These are phyloP conservation scores for Chaetura pelagica DNA, from an alignment of 2,113 vertebrate species.

Conservation along the genomic window DNA sequence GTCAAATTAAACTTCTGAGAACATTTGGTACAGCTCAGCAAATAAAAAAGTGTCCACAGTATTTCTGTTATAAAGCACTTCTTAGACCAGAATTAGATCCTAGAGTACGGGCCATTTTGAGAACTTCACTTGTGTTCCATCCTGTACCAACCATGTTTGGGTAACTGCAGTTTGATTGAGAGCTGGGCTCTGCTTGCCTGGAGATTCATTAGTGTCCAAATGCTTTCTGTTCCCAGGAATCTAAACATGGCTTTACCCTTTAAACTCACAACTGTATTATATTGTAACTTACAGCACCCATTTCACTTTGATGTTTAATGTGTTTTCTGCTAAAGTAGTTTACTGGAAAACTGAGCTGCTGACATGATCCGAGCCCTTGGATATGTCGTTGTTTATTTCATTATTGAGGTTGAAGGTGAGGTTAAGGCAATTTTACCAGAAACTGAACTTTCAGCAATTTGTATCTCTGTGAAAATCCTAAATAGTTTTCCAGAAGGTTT, in stretches of 20 bases:
- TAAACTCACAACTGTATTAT: background rate
- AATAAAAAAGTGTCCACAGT: background rate
- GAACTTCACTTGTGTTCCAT: background rate
- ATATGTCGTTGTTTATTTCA: background rate
- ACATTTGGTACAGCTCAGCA: background rate
- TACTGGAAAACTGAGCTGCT: background rate
- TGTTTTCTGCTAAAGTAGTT: constrained; percentile 4
- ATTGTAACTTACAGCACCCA: background rate
- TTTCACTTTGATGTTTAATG: background rate
- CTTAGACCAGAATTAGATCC: background rate
- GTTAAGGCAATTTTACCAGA: background rate
- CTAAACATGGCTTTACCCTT: background rate
- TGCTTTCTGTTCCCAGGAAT: background rate
- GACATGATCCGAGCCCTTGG: background rate
- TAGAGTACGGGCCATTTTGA: background rate
- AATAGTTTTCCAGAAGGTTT: background rate
- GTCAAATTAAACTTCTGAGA: background rate
- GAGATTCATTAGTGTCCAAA: background rate
- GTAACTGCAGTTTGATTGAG: background rate
- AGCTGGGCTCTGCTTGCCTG: background rate
- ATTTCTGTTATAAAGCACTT: background rate
- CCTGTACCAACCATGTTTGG: accelerated
- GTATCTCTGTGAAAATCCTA: background rate
- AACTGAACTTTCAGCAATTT: background rate
- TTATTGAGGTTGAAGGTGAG: background rate